phyloP scores from a whole-genome alignment of 2,888 invertebrate genomes.

The Prosapia bicincta region DNA sequence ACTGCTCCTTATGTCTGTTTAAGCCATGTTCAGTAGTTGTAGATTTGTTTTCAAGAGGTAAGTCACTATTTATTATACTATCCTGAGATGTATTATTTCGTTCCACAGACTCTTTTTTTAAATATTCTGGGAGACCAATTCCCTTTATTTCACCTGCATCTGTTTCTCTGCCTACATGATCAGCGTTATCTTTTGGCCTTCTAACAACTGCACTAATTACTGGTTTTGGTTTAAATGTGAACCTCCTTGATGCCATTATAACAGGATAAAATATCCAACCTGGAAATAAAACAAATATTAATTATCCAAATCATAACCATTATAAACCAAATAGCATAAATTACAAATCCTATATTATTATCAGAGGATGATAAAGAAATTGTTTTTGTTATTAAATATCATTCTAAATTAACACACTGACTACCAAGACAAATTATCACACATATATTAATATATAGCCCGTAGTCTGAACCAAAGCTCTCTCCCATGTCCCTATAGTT shows the following conservation, averaged over 20 bases:
- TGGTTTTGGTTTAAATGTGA: slow-evolving; percentile 23
- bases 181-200: slow-evolving; percentile 9
- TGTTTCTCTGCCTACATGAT: not conserved
- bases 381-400: too few species aligned
- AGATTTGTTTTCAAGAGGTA: not conserved
- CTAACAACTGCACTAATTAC: slow-evolving; percentile 1
- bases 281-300: not conserved
- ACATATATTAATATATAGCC: too few species aligned
- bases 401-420: too few species aligned
- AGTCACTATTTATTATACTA: not conserved
- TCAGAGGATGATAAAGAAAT: too few species aligned
- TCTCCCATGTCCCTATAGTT: too few species aligned
- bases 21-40: not conserved
- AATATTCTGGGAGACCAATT: not conserved
- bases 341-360: too few species aligned
- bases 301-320: too few species aligned
- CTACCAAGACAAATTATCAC: too few species aligned
- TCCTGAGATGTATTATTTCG: not conserved
- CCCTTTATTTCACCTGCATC: not conserved
- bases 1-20: not conserved
- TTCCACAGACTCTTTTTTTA: not conserved
- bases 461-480: too few species aligned
- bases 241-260: not conserved
- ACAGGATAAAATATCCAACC: not conserved
- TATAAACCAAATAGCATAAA: too few species aligned